These are phyloP conservation scores for Amphipoea lucens DNA, from an alignment of 2,888 invertebrate genomes.

Conservation along the genomic window DNA sequence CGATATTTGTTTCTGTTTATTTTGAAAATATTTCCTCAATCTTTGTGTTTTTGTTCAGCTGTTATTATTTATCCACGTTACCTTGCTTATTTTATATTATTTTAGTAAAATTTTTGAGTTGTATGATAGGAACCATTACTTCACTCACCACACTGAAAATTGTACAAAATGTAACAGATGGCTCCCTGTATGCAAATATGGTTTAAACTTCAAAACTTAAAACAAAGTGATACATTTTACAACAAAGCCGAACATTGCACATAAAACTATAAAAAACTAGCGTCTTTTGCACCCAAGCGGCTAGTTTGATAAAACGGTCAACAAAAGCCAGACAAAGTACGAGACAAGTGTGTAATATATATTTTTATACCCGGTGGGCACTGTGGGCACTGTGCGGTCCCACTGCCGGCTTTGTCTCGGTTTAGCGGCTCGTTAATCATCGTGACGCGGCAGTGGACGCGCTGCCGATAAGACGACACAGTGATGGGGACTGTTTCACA, in stretches of 20 bases:
- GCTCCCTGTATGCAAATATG: slow-evolving; percentile 38
- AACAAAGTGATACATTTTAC: slow-evolving; percentile 51
- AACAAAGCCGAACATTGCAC: slow-evolving; percentile 47
- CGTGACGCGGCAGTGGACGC: slow-evolving; percentile 74
- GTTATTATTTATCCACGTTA: not conserved
- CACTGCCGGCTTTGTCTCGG: slow-evolving; percentile 76
- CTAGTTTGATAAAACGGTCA: slow-evolving; percentile 65
- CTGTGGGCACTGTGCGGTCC: slow-evolving; percentile 68
- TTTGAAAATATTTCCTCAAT: slow-evolving; percentile 16
- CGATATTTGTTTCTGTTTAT: not conserved
- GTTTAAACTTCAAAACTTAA: slow-evolving; percentile 41
- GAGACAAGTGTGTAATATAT: slow-evolving; percentile 74
- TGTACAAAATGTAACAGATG: slow-evolving; percentile 19
- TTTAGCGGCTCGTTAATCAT: slow-evolving; percentile 77
- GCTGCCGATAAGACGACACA: slow-evolving; percentile 71
- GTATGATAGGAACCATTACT: not conserved
- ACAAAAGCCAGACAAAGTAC: slow-evolving; percentile 75
- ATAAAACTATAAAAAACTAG: slow-evolving; percentile 53
- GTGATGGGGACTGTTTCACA: slow-evolving; percentile 54
- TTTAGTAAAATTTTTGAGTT: not conserved
- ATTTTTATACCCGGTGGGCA: slow-evolving; percentile 66
- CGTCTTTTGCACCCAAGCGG: slow-evolving; percentile 50
- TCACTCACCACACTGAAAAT: not conserved
- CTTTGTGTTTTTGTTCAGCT: slow-evolving; percentile 3
- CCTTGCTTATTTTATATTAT: not conserved